phyloP scores from a whole-genome alignment of 2,113 vertebrate species.

The Xerus inauris region DNA sequence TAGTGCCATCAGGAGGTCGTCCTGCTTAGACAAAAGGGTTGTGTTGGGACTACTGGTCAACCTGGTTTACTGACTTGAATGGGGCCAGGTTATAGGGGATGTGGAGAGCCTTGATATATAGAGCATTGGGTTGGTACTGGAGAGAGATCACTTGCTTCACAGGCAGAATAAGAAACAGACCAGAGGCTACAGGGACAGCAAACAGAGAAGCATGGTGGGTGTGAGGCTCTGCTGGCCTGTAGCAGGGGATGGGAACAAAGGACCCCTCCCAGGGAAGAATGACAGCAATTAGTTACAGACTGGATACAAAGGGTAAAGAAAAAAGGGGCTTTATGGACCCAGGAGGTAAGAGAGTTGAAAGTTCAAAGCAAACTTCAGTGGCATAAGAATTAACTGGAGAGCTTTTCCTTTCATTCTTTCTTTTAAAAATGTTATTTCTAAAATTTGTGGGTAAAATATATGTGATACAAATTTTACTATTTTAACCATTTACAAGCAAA shows the following conservation, averaged over 20 bases:
- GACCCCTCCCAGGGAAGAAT: not conserved
- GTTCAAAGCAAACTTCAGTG: not conserved
- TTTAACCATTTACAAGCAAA: not conserved
- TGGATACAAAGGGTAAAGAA: not conserved
- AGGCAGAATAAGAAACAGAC: not conserved
- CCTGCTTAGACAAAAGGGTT: fast-evolving
- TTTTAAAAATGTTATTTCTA: not conserved
- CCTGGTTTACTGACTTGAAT: not conserved
- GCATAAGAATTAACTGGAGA: not conserved
- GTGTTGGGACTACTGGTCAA: not conserved
- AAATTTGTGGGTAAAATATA: not conserved
- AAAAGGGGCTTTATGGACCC: not conserved
- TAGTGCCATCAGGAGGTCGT: not conserved
- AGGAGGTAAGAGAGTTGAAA: not conserved
- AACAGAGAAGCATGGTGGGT: not conserved
- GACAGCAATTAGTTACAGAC: not conserved
- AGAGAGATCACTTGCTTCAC: not conserved
- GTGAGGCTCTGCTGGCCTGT: not conserved
- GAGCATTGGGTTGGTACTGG: too few species aligned
- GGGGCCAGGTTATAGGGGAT: not conserved
- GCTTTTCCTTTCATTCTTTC: not conserved
- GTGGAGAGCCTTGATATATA: not conserved
- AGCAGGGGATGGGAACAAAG: not conserved
- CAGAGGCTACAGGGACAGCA: not conserved
- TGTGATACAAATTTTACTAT: not conserved